phyloP scores from a whole-genome alignment of 2,888 invertebrate species.

The Copidosoma aretas region DNA sequence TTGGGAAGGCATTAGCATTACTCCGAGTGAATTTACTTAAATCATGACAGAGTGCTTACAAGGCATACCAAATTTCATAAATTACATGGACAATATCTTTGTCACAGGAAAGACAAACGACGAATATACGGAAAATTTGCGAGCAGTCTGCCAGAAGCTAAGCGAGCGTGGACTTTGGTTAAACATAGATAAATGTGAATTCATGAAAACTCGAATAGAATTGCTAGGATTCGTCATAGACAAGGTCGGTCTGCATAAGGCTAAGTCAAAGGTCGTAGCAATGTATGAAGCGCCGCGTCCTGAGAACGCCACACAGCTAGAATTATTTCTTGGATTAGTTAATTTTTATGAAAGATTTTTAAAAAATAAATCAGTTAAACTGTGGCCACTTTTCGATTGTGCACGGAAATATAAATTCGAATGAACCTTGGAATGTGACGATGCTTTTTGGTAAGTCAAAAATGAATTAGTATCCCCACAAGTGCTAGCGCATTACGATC shows the following conservation, averaged over 20 bases:
- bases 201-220: slow-evolving; percentile 42
- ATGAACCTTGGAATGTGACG: no score
- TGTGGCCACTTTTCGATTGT: slow-evolving; percentile 34
- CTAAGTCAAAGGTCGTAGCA: slow-evolving; percentile 23
- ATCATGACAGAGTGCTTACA: no score
- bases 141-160: slow-evolving; percentile 41
- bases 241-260: slow-evolving; percentile 42
- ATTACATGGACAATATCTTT: slow-evolving; percentile 46
- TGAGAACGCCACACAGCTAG: slow-evolving; percentile 23
- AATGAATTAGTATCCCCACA: slow-evolving; percentile 35
- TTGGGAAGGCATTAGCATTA: slow-evolving; percentile 21
- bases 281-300: slow-evolving; percentile 28
- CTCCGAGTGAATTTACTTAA: no score
- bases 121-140: slow-evolving; percentile 39
- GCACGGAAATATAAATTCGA: slow-evolving; percentile 18
- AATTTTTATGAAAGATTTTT: slow-evolving; percentile 28
- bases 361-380: not conserved
- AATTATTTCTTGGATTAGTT: slow-evolving; percentile 22
- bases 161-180: slow-evolving; percentile 41
- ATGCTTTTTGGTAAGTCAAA: slow-evolving; percentile 38
- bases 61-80: no score
- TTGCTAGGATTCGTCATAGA: slow-evolving; percentile 46
- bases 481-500: slow-evolving; percentile 37
- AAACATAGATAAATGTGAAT: slow-evolving; percentile 45
- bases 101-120: slow-evolving; percentile 36